These are phyloP conservation scores for Perca flavescens DNA, from an alignment of 2,113 vertebrate species.

Conservation along the genomic window DNA sequence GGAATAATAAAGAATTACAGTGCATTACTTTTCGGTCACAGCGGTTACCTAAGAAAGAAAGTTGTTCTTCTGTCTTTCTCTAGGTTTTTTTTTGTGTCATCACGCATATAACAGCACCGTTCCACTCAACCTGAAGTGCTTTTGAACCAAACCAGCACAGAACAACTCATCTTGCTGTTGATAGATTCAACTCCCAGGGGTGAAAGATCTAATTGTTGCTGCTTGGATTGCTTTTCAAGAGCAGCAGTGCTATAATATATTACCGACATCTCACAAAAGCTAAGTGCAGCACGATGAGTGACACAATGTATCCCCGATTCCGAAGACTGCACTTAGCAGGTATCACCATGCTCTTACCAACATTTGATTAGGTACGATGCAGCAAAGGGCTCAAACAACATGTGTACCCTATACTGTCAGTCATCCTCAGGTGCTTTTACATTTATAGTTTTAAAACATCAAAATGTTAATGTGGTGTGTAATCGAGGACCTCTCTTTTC, in stretches of 20 bases:
- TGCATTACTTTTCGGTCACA: neutral
- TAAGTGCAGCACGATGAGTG: neutral
- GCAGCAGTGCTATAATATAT: neutral
- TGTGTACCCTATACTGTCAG: neutral
- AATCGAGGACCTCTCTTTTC: neutral
- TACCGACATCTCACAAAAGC: neutral
- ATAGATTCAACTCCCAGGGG: constrained; percentile 2
- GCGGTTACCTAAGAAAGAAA: neutral
- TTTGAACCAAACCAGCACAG: neutral
- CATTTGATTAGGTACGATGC: neutral
- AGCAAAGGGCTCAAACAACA: neutral
- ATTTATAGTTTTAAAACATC: neutral
- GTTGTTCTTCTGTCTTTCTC: neutral
- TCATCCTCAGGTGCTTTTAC: neutral
- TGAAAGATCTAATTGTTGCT: constrained; percentile 1
- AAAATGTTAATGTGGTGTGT: neutral
- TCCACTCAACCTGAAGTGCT: neutral
- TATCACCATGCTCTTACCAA: neutral
- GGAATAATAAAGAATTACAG: too few species aligned
- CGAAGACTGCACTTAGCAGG: constrained; percentile 8
- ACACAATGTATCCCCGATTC: neutral
- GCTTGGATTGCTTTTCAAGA: constrained; percentile 31
- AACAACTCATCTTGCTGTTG: neutral
- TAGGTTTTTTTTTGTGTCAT: neutral
- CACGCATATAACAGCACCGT: neutral